Conservation (phyloP, 2,113 vertebrate genomes). For the Aphelocoma coerulescens region DNA sequence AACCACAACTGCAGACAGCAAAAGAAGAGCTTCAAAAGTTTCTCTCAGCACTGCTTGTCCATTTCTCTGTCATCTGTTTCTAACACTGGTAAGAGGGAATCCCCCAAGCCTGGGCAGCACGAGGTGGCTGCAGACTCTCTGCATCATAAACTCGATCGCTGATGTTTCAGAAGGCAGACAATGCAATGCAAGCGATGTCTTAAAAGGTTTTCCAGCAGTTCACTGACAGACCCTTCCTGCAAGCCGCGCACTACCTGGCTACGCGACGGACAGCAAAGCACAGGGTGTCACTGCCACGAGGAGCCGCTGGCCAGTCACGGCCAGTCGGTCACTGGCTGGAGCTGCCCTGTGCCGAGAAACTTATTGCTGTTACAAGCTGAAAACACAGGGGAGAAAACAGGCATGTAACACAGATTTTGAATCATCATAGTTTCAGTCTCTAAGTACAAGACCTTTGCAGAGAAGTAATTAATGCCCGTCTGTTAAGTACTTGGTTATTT, state of each 20-base stretch:
- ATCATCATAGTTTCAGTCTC: neutral
- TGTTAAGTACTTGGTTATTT: neutral
- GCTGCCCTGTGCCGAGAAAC: slow-evolving; percentile 8
- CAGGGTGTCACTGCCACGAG: neutral
- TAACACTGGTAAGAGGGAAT: neutral
- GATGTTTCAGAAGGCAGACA: neutral
- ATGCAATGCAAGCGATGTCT: neutral
- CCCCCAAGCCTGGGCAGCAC: neutral
- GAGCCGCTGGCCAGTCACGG: neutral
- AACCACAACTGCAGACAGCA: neutral
- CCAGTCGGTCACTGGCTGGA: neutral
- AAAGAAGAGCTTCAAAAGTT: neutral
- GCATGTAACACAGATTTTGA: neutral
- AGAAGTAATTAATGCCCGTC: slow-evolving; percentile 39
- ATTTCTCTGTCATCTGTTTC: neutral
- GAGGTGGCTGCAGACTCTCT: neutral
- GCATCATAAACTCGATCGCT: neutral
- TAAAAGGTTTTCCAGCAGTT: neutral
- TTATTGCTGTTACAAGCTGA: slow-evolving; percentile 51
- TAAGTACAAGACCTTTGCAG: neutral
- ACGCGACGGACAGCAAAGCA: neutral
- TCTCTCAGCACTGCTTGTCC: neutral
- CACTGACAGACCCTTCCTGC: neutral
- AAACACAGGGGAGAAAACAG: neutral
- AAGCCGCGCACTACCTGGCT: neutral